A percentile compares a stretch with the other conserved stretches of the same genome.
phyloP scores from a whole-genome alignment of 2,797 vertebrate genomes.

The Ambastaia sidthimunki region DNA sequence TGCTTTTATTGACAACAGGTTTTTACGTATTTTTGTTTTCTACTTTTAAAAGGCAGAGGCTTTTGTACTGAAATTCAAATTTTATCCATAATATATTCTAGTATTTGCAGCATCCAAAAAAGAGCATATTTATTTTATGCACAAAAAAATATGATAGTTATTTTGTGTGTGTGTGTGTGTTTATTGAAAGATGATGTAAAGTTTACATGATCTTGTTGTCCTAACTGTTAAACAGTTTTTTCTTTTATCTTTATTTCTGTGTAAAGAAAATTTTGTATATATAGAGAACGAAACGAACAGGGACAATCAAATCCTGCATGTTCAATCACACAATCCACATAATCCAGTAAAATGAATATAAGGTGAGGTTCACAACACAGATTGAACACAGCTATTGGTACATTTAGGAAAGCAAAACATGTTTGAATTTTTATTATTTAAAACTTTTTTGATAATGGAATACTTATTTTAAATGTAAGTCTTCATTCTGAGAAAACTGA shows the following conservation, averaged over 20 bases:
- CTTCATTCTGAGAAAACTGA: constrained; percentile 1
- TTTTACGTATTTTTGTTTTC: constrained; percentile 56
- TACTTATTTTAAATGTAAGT: constrained; percentile 5
- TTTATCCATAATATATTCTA: constrained; percentile 73
- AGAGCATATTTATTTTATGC: constrained; percentile 81
- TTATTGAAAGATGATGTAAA: constrained; percentile 68
- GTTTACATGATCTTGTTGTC: constrained; percentile 74
- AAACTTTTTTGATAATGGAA: constrained; percentile 17
- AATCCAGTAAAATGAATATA: background rate
- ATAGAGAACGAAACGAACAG: constrained; percentile 51
- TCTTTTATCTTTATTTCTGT: constrained; percentile 66
- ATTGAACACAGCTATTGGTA: background rate
- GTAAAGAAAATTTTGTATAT: constrained; percentile 65
- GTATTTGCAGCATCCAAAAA: constrained; percentile 79
- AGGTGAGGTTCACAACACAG: background rate
- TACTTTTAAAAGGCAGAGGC: constrained; percentile 61
- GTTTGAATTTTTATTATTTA: constrained; percentile 33
- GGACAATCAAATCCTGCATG: constrained; percentile 51
- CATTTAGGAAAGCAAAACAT: constrained; percentile 1
- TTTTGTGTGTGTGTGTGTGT: constrained; percentile 59
- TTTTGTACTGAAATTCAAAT: constrained; percentile 74
- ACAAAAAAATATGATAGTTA: constrained; percentile 65
- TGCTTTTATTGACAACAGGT: constrained; percentile 37
- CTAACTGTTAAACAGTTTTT: constrained; percentile 79
- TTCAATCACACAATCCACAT: constrained; percentile 33